A percentile compares a stretch with the other conserved stretches of the same genome.
These are phyloP conservation scores for Chondrosia reniformis DNA, from an alignment of 37 sponge, comb jelly and placozoan species.

Conservation along the genomic window DNA sequence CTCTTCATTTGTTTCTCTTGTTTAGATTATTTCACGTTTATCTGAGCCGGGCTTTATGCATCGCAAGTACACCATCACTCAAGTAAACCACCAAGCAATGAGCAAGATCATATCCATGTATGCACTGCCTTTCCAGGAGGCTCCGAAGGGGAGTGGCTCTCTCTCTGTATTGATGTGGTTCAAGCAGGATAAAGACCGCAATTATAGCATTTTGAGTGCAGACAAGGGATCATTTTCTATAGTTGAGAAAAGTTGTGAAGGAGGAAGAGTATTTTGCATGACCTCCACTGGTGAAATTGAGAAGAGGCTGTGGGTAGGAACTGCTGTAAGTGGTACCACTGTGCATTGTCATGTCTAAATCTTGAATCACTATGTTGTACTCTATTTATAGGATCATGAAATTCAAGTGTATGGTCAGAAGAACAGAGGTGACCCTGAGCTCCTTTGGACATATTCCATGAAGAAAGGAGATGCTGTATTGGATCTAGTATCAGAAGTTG, in stretches of 20 bases:
- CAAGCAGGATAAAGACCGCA: conserved; percentile 51
- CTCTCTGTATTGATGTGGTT: conserved; percentile 74
- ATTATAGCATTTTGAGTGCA: conserved; percentile 72
- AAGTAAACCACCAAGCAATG: conserved; percentile 50
- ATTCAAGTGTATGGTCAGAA: conserved; percentile 79
- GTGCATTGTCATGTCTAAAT: neutral
- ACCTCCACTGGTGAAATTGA: conserved; percentile 79
- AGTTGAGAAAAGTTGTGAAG: conserved; percentile 58
- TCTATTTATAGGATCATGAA: conserved; percentile 51
- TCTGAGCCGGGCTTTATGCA: conserved; percentile 72
- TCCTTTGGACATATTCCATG: conserved; percentile 68
- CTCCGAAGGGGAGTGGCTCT: conserved; percentile 9
- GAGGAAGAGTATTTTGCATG: conserved; percentile 80
- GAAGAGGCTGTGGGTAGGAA: conserved; percentile 78
- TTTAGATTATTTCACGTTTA: conserved; percentile 41
- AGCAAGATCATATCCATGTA: conserved; percentile 68
- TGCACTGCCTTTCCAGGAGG: conserved; percentile 46
- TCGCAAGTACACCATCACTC: conserved; percentile 60
- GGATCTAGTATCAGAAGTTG: conserved; percentile 58
- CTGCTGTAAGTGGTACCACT: conserved; percentile 54
- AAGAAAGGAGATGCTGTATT: conserved; percentile 63
- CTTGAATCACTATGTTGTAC: neutral
- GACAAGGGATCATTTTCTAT: conserved; percentile 60
- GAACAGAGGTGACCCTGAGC: conserved; percentile 51
- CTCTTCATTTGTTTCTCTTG: neutral